These are phyloP conservation scores for Meganola albula DNA, from an alignment of 2,888 invertebrate genomes.

Conservation along the genomic window DNA sequence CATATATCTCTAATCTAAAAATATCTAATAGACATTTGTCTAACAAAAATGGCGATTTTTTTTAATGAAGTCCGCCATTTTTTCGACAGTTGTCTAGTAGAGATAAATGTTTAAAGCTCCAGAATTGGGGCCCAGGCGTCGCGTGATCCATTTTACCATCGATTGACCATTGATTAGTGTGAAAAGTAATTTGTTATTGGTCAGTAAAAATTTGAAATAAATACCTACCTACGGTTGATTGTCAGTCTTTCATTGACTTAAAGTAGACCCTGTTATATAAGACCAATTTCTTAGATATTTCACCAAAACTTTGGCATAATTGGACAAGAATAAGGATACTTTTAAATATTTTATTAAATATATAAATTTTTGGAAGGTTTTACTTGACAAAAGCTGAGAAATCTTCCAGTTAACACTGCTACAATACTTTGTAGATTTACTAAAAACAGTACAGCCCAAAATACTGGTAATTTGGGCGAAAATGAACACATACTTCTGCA, in stretches of 20 bases:
- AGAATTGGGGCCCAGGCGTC: too few species aligned
- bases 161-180: too few species aligned
- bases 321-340: slow-evolving; percentile 3
- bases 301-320: slow-evolving; percentile 4
- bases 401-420: background rate
- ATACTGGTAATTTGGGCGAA: background rate
- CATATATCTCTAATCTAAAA: too few species aligned
- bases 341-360: too few species aligned
- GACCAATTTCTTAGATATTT: slow-evolving; percentile 7
- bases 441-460: background rate
- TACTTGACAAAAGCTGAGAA: background rate
- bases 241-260: slow-evolving; percentile 51
- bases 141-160: too few species aligned
- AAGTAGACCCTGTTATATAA: slow-evolving; percentile 26
- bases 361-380: background rate
- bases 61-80: too few species aligned
- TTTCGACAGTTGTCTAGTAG: too few species aligned
- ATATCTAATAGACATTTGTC: too few species aligned
- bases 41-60: too few species aligned
- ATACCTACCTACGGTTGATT: slow-evolving; percentile 41
- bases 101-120: too few species aligned
- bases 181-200: too few species aligned
- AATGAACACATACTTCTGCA: background rate
- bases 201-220: slow-evolving; percentile 25
- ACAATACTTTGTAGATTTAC: background rate